These are phyloP conservation scores for Scaptodrosophila lebanonensis DNA, from an alignment of 1,140 invertebrate species.

Conservation along the genomic window DNA sequence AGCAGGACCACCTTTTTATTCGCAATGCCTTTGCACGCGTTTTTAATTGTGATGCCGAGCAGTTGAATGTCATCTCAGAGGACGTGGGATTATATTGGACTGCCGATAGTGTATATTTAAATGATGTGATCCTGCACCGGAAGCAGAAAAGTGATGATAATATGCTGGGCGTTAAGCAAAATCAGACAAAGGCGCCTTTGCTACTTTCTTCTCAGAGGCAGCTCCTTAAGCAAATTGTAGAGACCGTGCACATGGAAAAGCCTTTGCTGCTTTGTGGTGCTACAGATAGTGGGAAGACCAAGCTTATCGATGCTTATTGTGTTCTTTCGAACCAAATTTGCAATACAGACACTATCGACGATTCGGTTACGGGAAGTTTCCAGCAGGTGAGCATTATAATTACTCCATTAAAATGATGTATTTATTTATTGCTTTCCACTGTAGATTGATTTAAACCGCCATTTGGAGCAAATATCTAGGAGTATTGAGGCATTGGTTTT, in stretches of 20 bases:
- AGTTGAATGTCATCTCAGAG: conserved; percentile 55
- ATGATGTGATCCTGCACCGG: conserved; percentile 62
- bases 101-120: conserved; percentile 59
- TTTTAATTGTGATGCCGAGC: conserved; percentile 62
- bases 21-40: conserved; percentile 53
- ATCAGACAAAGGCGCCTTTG: conserved; percentile 46
- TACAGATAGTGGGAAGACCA: conserved; percentile 73
- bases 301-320: conserved; percentile 68
- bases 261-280: conserved; percentile 67
- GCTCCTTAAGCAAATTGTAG: conserved; percentile 65
- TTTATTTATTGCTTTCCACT: conserved; percentile 20
- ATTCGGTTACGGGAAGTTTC: conserved; percentile 75
- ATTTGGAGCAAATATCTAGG: conserved; percentile 81
- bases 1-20: conserved; percentile 66
- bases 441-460: conserved; percentile 84
- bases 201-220: conserved; percentile 59
- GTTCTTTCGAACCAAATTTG: conserved; percentile 60
- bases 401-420: neutral
- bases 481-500: conserved; percentile 76
- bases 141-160: conserved; percentile 12
- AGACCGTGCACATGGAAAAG: conserved; percentile 71
- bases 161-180: conserved; percentile 9
- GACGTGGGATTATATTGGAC: conserved; percentile 75
- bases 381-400: conserved; percentile 52
- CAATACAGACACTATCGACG: conserved; percentile 72